Evolutionary conservation across 2,888 invertebrate genomes (phyloP), one percentile per base, ranked within the genome.

Genomic region (Aphrophora alni): DNA sequence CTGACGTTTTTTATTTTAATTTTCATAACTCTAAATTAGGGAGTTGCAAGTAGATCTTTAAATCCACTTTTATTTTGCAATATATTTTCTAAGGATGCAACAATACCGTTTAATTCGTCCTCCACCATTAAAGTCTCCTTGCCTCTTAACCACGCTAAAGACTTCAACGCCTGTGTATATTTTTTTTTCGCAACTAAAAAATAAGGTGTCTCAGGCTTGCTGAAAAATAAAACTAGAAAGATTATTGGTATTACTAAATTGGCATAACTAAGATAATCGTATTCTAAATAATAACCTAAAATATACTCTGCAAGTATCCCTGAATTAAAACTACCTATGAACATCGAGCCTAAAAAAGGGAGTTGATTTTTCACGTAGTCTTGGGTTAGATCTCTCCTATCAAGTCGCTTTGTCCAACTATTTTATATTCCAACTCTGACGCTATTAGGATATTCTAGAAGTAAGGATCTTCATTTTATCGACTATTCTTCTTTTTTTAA

Each of bases 131-230:
- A 33, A 33, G 8, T 33, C 33, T 33, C 70, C 14, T 77, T 51
- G 70, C 44, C 78, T 33, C 84, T 33, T 3, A 84, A 77, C 84
- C 84, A 84, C 0, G 24, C 14, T 10, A 84, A 80, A 10, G 82
- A 77, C 24, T 78, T 71, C 83, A 87, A 89, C 0, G 92, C 91
- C 0, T 89, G 89, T 0, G 88, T 88, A 2, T 89, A 84, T 26
- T 89, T 87, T 0, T 89, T 89, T 80, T 89, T 89, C 86, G 91
- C 91, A 25, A 93, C 85, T 44, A 92, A 88, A 84, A 90, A 92
- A 84, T 92, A 92, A 0, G 92, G 92, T 0, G 92, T 91, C 85
- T 92, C 92, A 0, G 92, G 92, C 87, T 92, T 89, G 90, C 91
- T 91, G 14, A 88, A 81, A 85, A 91, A 92, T 0, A 89, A 86